Evolutionary conservation across 2,113 vertebrate species (phyloP), one percentile per base, ranked within the genome.

Genomic region (Ochotona curzoniae): DNA sequence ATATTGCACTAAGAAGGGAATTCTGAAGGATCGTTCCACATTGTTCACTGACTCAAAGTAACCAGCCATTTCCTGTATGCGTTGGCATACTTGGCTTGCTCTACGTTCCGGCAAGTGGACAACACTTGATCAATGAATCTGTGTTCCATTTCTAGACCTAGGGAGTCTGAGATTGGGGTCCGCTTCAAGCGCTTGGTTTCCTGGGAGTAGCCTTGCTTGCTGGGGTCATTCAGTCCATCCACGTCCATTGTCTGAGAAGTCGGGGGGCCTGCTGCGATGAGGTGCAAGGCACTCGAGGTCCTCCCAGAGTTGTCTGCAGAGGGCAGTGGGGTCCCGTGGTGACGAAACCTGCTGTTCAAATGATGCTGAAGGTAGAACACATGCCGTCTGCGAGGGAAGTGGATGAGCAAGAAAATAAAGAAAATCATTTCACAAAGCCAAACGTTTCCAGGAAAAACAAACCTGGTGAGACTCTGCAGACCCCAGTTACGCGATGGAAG

Each of bases 1-100:
- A 97, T 98, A 98, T 98, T 98, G 98, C 98, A 98, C 98, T 97
- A 96, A 95, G 95, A 95, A 91, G 95, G 92, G 91, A 97, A 96
- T 78, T 92, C 73, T 96, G 90, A 69, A 97, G 85, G 84, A 79
- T 75, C 76, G 96, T 80, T 95, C 93, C 0, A 2, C 38, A 82
- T 96, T 80, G 83, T 87, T 98, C 98, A 99, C 83, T 98, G 98
- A 98, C 97, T 98, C 93, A 99, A 98, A 0, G 98, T 98, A 92
- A 99, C 98, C 93, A 99, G 97, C 99, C 99, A 99, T 97, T 99
- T 99, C 89, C 96, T 98, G 94, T 99, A 99, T 28, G 99, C 98
- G 89, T 97, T 96, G 82, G 99, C 99, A 95, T 99, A 99, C 90
- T 98, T 98, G 97, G 98, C 98, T 98, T 99, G 99, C 95, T 99